phyloP scores from a whole-genome alignment of 2,113 vertebrate genomes.

The Isurus oxyrinchus region DNA sequence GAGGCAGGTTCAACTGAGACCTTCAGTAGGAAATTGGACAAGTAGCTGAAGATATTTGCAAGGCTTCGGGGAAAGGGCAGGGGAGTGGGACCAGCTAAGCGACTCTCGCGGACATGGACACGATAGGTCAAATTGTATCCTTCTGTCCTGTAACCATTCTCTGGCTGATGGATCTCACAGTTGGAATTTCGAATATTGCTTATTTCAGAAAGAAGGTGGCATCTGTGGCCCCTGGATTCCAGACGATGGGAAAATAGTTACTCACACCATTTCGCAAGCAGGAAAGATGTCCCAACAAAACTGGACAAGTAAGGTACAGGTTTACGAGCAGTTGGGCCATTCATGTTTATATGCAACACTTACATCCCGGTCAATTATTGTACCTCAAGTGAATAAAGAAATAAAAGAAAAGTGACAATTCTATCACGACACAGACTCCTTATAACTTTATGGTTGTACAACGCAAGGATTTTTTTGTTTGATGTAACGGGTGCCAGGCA shows the following conservation, averaged over 20 bases:
- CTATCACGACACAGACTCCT: neutral
- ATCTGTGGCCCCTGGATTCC: constrained; percentile 68
- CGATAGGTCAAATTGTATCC: neutral
- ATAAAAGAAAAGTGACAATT: neutral
- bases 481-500: neutral
- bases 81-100: neutral
- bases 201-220: constrained; percentile 40
- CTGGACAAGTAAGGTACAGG: constrained; percentile 62
- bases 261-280: constrained; percentile 63
- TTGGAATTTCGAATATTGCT: neutral
- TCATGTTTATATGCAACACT: neutral
- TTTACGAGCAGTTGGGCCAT: neutral
- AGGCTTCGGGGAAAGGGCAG: neutral
- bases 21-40: too few species aligned
- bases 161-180: neutral
- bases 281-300: constrained; percentile 60
- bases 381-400: neutral
- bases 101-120: neutral
- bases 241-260: constrained; percentile 65
- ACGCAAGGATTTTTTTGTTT: neutral
- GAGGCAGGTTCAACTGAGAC: too few species aligned
- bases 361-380: neutral
- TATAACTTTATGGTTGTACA: neutral
- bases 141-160: neutral
- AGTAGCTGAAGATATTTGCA: neutral